Evolutionary conservation across 2,888 invertebrate genomes (phyloP), one percentile per base, ranked within the genome.

Genomic region (Pollenia griseotomentosa): DNA sequence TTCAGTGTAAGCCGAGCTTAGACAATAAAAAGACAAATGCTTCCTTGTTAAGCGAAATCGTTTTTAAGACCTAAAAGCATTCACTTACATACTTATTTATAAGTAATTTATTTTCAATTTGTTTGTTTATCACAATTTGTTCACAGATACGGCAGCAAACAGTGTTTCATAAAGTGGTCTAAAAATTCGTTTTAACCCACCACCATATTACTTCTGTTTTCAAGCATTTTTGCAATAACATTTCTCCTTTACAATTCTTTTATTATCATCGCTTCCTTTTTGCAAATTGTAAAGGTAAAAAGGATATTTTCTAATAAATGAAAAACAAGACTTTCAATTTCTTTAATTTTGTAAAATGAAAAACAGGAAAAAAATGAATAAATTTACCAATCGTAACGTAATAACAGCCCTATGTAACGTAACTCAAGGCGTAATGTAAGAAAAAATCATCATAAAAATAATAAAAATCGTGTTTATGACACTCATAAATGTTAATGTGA

Each of bases 401-500:
- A 61, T 66, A 68, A 23, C 59, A 19, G 53, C 33, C n/a, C 33
- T 11, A 46, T 40, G 53, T 46, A 83, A 65, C 57, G 57, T 66
- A 74, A 42, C 53, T 44, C n/a, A 55, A 61, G 14, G 48, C 40
- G n/a, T 73, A 66, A 75, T 61, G 70, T 44, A 59, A 71, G 14
- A 59, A 51, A 65, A 82, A 84, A 87, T 87, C 81, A 87, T 83
- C 84, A 87, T 88, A 88, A 89, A 89, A 89, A 83, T 89, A 87
- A 89, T 89, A 89, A 89, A 89, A 88, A 86, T 85, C 83, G 68
- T 88, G 87, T 88, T 85, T 88, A 86, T 88, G 89, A 88, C 89
- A 83, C 81, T 88, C 89, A 90, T 89, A 90, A 90, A 90, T 90
- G 89, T 89, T 90, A 90, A 90, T 90, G 89, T 85, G 89, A 88